Conservation (phyloP, 2,113 vertebrate species). For the Oxyura jamaicensis region DNA sequence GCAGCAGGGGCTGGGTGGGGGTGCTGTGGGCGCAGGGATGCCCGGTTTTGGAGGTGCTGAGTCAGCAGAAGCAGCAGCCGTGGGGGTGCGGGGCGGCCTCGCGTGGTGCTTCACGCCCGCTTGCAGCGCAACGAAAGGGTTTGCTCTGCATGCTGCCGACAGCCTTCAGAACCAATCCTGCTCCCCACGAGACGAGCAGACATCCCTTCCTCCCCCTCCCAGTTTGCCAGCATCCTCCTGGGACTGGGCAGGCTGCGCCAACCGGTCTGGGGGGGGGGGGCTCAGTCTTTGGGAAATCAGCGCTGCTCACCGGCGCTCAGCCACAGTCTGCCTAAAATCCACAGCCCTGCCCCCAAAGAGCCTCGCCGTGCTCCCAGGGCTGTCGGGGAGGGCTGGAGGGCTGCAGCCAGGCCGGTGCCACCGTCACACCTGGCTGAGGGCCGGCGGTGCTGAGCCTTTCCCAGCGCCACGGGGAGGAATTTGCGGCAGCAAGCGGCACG, state of each 20-base stretch:
- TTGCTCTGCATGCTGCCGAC: not conserved
- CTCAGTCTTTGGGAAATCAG: not conserved
- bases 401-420: not conserved
- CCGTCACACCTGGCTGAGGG: too few species aligned
- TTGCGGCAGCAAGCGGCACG: not conserved
- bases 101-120: too few species aligned
- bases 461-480: not conserved
- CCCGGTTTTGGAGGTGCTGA: not conserved
- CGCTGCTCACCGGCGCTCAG: not conserved
- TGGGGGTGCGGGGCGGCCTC: not conserved
- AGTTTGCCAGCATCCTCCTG: not conserved
- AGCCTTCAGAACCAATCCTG: not conserved
- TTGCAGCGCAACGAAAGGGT: not conserved
- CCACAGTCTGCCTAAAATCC: not conserved
- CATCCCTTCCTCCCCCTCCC: not conserved
- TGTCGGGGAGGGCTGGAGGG: not conserved
- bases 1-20: not conserved
- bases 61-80: not conserved
- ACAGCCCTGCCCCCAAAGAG: not conserved
- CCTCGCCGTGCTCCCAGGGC: too few species aligned
- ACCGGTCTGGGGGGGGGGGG: not conserved
- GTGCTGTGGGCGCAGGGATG: fast-evolving
- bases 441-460: fast-evolving
- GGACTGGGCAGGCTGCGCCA: not conserved
- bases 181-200: not conserved